phyloP scores from a whole-genome alignment of 1,140 invertebrate species.

The Aphelinus atriplicis region DNA sequence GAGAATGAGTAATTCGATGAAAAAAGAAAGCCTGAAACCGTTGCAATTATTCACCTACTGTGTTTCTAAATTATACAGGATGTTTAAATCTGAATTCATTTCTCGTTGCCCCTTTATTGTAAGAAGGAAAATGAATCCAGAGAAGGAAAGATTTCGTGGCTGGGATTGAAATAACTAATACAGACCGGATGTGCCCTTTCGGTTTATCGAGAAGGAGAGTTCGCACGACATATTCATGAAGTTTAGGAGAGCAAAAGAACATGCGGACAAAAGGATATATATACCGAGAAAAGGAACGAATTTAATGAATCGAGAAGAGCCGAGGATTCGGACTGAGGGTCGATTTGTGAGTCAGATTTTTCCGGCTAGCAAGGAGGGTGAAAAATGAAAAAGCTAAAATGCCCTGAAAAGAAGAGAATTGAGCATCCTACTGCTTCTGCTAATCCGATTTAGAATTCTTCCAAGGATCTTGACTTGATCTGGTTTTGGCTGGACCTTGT shows the following conservation, averaged over 20 bases:
- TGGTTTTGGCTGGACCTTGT: background rate
- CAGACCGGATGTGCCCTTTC: background rate
- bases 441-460: conserved; percentile 18
- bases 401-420: background rate
- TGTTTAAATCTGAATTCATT: no score
- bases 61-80: no score
- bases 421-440: background rate
- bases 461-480: background rate
- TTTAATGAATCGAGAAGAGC: conserved; percentile 54
- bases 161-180: background rate
- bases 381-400: conserved; percentile 49
- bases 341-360: conserved; percentile 58
- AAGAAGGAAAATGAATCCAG: no score
- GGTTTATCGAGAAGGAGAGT: background rate
- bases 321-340: conserved; percentile 28
- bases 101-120: no score
- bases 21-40: no score
- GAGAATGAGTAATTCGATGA: no score
- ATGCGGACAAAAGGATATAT: background rate
- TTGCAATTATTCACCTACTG: no score
- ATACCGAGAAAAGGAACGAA: conserved; percentile 33
- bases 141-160: background rate
- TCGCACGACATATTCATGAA: background rate
- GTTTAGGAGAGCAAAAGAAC: background rate
- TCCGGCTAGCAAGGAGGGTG: conserved; percentile 16